Evolutionary conservation across 2,113 vertebrate genomes (phyloP).

Genomic region (Nesoenas mayeri): DNA sequence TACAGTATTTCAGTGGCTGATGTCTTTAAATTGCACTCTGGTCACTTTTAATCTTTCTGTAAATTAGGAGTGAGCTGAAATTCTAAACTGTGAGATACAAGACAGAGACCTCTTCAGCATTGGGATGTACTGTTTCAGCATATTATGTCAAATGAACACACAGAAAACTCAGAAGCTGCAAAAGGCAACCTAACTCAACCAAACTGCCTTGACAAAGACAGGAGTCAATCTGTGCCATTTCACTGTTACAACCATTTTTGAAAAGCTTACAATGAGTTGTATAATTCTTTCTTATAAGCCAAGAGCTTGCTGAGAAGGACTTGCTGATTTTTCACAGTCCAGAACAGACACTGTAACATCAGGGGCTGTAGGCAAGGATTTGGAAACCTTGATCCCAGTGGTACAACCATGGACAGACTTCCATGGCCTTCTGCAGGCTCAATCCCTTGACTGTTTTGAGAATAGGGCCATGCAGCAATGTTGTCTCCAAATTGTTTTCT

Average conservation of each 20-base stretch:
- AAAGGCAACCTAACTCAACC: neutral
- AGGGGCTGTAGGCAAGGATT: neutral
- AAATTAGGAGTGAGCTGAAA: neutral
- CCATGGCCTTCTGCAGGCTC: neutral
- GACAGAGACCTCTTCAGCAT: neutral
- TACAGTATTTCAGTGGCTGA: neutral
- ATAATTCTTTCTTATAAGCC: neutral
- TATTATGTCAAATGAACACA: neutral
- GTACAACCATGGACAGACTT: neutral
- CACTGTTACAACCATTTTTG: neutral
- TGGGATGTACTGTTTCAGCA: neutral
- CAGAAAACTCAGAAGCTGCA: neutral
- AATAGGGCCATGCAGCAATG: neutral
- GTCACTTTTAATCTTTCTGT: neutral
- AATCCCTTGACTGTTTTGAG: neutral
- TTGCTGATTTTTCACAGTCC: neutral
- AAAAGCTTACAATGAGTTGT: neutral
- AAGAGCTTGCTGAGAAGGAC: neutral
- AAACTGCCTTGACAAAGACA: neutral
- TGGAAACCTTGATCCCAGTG: neutral
- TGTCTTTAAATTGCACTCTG: neutral
- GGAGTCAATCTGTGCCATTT: accelerated
- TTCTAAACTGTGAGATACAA: neutral
- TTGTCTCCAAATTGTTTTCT: neutral
- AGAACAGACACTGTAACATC: neutral